phyloP scores from a whole-genome alignment of 2,888 invertebrate genomes.

The Macrosoma leucophasiata region DNA sequence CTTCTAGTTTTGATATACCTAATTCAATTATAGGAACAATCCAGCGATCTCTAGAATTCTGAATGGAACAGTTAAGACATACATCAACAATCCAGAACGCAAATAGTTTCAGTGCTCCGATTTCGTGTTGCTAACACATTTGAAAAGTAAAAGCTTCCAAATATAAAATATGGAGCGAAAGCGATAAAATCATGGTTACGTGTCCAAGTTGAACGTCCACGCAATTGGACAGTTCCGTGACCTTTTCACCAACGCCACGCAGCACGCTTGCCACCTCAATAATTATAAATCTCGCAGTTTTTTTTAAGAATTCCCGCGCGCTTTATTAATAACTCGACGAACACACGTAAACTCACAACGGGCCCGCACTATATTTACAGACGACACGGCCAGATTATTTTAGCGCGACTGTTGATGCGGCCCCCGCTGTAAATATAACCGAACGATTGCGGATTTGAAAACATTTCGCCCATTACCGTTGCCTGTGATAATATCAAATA shows the following conservation, averaged over 20 bases:
- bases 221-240: slow-evolving; percentile 37
- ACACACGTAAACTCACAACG: slow-evolving; percentile 26
- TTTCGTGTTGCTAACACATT: too few species aligned
- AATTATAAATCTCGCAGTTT: slow-evolving; percentile 38
- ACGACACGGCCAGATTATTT: slow-evolving; percentile 41
- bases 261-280: slow-evolving; percentile 52
- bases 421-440: slow-evolving; percentile 37
- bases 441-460: slow-evolving; percentile 25
- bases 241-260: slow-evolving; percentile 49
- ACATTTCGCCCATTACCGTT: slow-evolving; percentile 23
- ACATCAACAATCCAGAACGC: too few species aligned
- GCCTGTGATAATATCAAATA: slow-evolving; percentile 26
- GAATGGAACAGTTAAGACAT: too few species aligned
- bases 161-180: too few species aligned
- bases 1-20: too few species aligned
- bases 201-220: too few species aligned
- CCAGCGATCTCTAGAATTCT: too few species aligned
- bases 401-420: slow-evolving; percentile 49
- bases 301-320: slow-evolving; percentile 39
- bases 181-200: too few species aligned
- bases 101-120: too few species aligned
- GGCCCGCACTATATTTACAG: slow-evolving; percentile 47
- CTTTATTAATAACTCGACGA: slow-evolving; percentile 40
- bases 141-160: too few species aligned
- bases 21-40: too few species aligned